Conservation (phyloP, 2,113 vertebrate species). For the Gadus chalcogrammus region DNA sequence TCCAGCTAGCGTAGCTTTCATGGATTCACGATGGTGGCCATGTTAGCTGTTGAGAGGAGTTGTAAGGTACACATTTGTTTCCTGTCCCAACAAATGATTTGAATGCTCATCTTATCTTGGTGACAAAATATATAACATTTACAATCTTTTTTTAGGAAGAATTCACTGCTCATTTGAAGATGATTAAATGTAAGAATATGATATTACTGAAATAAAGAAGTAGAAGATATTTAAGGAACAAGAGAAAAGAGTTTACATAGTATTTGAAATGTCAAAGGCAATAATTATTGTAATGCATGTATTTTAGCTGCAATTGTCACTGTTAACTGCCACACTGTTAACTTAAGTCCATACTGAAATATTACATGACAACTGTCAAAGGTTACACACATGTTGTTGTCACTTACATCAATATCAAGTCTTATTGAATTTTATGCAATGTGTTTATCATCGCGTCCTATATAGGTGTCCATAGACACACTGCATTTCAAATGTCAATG, state of each 20-base stretch:
- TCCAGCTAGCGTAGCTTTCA: background rate
- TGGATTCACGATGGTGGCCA: background rate
- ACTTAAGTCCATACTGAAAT: slow-evolving; percentile 39
- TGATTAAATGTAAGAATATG: no score
- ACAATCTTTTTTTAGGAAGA: no score
- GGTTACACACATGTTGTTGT: slow-evolving; percentile 37
- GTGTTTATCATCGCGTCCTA: no score
- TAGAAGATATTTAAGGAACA: slow-evolving; percentile 48
- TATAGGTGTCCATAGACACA: no score
- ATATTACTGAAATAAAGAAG: slow-evolving; percentile 44
- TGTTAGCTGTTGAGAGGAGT: no score
- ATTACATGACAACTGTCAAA: slow-evolving; percentile 37
- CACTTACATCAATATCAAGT: slow-evolving; percentile 46
- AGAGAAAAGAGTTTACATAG: slow-evolving; percentile 38
- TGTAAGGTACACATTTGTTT: background rate
- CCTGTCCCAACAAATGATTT: no score
- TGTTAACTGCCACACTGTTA: slow-evolving; percentile 24
- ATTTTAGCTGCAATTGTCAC: slow-evolving; percentile 60
- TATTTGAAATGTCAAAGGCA: slow-evolving; percentile 67
- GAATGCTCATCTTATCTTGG: no score
- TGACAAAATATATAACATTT: no score
- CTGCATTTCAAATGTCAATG: slow-evolving; percentile 17
- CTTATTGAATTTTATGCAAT: slow-evolving; percentile 45
- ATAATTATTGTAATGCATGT: slow-evolving; percentile 72
- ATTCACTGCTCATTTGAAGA: no score